A percentile compares a stretch with the other conserved stretches of the same genome.
Conservation (phyloP, 1,140 invertebrate species). For the Prorops nasuta region DNA sequence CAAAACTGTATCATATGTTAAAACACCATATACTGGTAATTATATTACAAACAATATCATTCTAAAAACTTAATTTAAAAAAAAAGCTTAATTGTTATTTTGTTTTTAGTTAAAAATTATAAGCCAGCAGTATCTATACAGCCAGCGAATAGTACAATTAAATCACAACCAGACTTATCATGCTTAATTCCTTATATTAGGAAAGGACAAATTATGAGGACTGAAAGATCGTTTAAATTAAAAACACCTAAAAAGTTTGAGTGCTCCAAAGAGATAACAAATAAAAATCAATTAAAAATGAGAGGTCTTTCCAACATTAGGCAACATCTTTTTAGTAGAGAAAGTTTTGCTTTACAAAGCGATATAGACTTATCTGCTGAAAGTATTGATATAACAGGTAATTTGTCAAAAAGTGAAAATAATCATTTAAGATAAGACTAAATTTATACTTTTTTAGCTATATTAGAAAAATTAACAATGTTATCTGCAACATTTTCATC, state of each 20-base stretch:
- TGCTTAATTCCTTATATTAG: slow-evolving; percentile 51
- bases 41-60: slow-evolving; percentile 1
- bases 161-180: slow-evolving; percentile 34
- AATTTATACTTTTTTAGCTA: slow-evolving; percentile 15
- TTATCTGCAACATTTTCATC: slow-evolving; percentile 24
- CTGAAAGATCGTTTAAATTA: slow-evolving; percentile 50
- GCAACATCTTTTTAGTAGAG: slow-evolving; percentile 52
- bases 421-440: slow-evolving; percentile 1
- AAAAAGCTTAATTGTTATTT: background rate
- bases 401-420: background rate
- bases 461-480: slow-evolving; percentile 28
- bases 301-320: slow-evolving; percentile 41
- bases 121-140: slow-evolving; percentile 48
- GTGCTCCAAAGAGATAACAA: slow-evolving; percentile 1
- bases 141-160: slow-evolving; percentile 37
- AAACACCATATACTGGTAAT: slow-evolving; percentile 51
- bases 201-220: slow-evolving; percentile 43
- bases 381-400: slow-evolving; percentile 48
- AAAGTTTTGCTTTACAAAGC: slow-evolving; percentile 35
- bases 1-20: slow-evolving; percentile 38
- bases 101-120: slow-evolving; percentile 43
- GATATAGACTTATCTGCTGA: slow-evolving; percentile 36
- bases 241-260: slow-evolving; percentile 40
- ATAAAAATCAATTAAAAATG: slow-evolving; percentile 20
- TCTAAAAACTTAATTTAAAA: too few species aligned